Conservation (phyloP, 2,888 invertebrate species). For the Dimorphilus gyrociliatus region DNA sequence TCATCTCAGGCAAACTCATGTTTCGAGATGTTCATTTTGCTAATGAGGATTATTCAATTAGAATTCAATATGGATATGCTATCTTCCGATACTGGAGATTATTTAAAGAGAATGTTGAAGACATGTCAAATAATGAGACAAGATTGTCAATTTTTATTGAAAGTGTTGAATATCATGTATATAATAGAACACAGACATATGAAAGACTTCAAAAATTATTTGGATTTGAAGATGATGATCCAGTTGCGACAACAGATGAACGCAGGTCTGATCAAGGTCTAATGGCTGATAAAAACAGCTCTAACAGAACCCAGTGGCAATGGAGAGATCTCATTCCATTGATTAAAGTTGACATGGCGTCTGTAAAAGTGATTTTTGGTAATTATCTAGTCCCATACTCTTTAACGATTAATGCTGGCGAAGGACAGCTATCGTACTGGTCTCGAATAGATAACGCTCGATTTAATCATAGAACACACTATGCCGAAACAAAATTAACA, state of each 20-base stretch:
- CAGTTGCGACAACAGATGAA: slow-evolving; percentile 1
- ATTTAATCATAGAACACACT: too few species aligned
- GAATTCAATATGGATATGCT: slow-evolving; percentile 88
- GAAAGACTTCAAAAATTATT: slow-evolving; percentile 70
- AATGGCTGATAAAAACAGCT: neutral
- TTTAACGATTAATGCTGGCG: slow-evolving; percentile 67
- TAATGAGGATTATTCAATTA: slow-evolving; percentile 75
- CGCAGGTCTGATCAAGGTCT: neutral
- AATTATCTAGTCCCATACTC: slow-evolving; percentile 86
- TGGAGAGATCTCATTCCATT: slow-evolving; percentile 93
- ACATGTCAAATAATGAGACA: slow-evolving; percentile 85
- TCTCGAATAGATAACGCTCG: too few species aligned
- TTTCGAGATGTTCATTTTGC: slow-evolving; percentile 85
- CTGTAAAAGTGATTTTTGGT: slow-evolving; percentile 71
- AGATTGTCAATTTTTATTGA: slow-evolving; percentile 29
- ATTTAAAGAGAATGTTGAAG: slow-evolving; percentile 75
- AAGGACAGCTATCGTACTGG: too few species aligned
- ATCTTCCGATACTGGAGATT: slow-evolving; percentile 97
- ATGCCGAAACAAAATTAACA: too few species aligned
- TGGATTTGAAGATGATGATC: slow-evolving; percentile 47
- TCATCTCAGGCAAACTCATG: slow-evolving; percentile 96
- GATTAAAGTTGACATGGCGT: slow-evolving; percentile 79
- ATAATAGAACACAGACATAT: slow-evolving; percentile 76
- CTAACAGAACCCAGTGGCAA: slow-evolving; percentile 35
- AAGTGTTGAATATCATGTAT: slow-evolving; percentile 72